Base-by-base conservation (phyloP, 2,888 invertebrate species). In the Drymonia ruficornis region DNA sequence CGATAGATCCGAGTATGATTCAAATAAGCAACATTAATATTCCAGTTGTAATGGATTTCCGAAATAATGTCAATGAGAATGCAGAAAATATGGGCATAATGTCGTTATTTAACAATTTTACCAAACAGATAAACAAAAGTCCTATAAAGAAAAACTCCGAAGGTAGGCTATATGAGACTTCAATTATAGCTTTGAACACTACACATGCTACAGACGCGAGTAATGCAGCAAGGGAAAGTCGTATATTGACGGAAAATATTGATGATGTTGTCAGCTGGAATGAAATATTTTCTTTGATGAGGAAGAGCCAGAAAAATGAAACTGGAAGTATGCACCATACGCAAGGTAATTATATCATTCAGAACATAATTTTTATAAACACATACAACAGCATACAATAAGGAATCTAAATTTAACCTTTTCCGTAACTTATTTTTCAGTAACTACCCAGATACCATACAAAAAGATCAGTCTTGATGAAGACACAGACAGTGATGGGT, bases 81-180 rank as follows among this genome's bases (percentile, higher is more conserved):
- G 87, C 87, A 40, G 94, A 94, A 75, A 94, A 94, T 70, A 91
- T 94, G 84, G 94, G 95, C 50, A 94, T 95, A 55, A 93, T 94
- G 66, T 94, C 95, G 18, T 87, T 95, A 45, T 94, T 95, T 64
- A 92, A 93, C 65, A 94, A 94, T 72, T 91, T 93, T 50, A 92
- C 93, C 0, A 90, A 89, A 61, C 86, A 86, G 16, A 54, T 51
- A n/a, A 88, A 87, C 62, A 85, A 87, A 40, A 89, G 81, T 63
- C 82, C 84, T 47, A 79, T 91, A 28, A 89, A 89, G 68, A 87
- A 91, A 62, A 91, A 93, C 67, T 90, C 92, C 6, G 86, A 93
- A 65, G 93, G 91, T 0, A 86, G 86, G 8, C 89, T 90, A 59
- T 91, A 93, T 63, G 91, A 93, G 51, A 87, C 93, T 34, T 89